phyloP scores from a whole-genome alignment of 37 sponge, comb jelly and placozoan species.

The Spongilla lacustris region DNA sequence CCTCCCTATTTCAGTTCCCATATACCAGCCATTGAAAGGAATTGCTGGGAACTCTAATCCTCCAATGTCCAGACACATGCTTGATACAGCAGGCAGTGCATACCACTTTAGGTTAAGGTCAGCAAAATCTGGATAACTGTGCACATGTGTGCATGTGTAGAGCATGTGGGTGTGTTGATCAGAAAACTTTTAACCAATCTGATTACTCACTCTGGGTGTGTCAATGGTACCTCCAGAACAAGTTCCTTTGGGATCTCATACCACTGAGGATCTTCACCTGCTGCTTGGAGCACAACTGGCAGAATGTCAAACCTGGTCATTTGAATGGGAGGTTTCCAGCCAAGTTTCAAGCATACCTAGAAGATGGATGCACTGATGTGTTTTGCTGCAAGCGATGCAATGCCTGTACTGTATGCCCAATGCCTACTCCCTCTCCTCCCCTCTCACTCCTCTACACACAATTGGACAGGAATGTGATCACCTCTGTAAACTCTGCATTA shows the following conservation, averaged over 20 bases:
- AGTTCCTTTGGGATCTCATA: constrained; percentile 73
- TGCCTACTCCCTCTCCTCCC: too few species aligned
- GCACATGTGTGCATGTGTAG: constrained; percentile 8
- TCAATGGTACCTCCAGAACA: constrained; percentile 57
- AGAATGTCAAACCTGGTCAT: constrained; percentile 68
- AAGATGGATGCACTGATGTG: background rate
- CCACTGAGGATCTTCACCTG: constrained; percentile 55
- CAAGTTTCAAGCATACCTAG: constrained; percentile 53
- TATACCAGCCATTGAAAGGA: constrained; percentile 91
- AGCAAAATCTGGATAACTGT: constrained; percentile 75
- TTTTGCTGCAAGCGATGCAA: background rate
- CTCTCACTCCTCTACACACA: too few species aligned
- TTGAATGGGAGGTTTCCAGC: constrained; percentile 73
- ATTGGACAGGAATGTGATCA: too few species aligned
- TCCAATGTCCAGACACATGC: constrained; percentile 81
- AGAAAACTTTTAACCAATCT: background rate
- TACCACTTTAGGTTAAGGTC: constrained; percentile 83
- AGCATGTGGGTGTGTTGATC: background rate
- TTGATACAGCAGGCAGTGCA: constrained; percentile 84
- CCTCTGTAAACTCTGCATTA: constrained; percentile 84
- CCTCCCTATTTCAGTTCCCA: constrained; percentile 84
- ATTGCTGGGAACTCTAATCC: constrained; percentile 83
- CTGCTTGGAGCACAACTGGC: constrained; percentile 82
- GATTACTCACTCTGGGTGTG: constrained; percentile 79
- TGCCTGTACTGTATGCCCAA: too few species aligned